Conservation (phyloP, 2,888 invertebrate genomes). For the Anodontia alba region DNA sequence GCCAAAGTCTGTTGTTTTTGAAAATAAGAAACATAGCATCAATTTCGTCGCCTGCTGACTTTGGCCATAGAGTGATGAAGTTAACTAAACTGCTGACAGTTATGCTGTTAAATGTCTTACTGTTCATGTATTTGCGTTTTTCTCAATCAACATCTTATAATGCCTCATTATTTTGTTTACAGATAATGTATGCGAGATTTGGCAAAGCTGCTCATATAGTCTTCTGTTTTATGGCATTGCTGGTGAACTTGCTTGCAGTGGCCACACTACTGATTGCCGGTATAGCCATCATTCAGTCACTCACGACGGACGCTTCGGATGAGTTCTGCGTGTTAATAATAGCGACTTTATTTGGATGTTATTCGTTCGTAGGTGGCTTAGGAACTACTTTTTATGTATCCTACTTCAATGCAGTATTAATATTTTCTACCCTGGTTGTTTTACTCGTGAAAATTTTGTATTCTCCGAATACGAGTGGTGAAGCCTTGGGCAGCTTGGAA, state of each 20-base stretch:
- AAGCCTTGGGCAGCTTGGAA: slow-evolving; percentile 60
- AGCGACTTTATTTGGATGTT: slow-evolving; percentile 77
- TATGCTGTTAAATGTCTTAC: no score
- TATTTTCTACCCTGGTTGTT: slow-evolving; percentile 70
- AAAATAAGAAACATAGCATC: no score
- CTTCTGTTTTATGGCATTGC: slow-evolving; percentile 74
- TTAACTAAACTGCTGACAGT: no score
- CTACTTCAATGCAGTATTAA: slow-evolving; percentile 78
- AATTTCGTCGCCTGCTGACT: no score
- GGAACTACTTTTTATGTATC: slow-evolving; percentile 83
- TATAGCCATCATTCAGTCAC: slow-evolving; percentile 69
- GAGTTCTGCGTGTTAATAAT: slow-evolving; percentile 78
- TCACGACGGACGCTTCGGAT: slow-evolving; percentile 72
- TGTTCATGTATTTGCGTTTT: no score
- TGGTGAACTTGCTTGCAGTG: slow-evolving; percentile 78
- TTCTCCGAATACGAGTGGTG: slow-evolving; percentile 42
- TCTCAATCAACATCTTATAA: no score
- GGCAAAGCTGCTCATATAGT: slow-evolving; percentile 75
- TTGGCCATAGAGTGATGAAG: no score
- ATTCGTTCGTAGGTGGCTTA: slow-evolving; percentile 78
- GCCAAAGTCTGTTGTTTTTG: no score
- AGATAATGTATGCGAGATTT: slow-evolving; percentile 78
- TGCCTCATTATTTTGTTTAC: no score
- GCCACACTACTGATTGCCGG: slow-evolving; percentile 75
- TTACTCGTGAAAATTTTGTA: slow-evolving; percentile 73